Percentiles rank a stretch among this genome's conserved stretches.
These are phyloP conservation scores for Pangasius macronema DNA, from an alignment of 2,797 vertebrate species.

Conservation along the genomic window DNA sequence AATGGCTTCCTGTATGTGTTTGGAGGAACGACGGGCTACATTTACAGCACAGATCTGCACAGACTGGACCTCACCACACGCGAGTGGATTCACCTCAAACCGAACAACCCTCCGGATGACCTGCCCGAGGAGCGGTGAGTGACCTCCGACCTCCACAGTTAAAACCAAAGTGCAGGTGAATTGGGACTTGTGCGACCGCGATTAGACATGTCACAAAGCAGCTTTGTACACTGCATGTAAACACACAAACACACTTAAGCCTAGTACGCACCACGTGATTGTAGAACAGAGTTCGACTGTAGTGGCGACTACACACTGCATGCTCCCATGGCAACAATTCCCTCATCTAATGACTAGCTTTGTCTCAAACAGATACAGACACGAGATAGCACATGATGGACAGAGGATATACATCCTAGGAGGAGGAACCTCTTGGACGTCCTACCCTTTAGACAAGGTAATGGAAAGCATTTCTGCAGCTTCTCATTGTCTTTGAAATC, in stretches of 20 bases:
- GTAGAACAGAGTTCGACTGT: neutral
- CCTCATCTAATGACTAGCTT: neutral
- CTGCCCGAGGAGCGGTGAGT: conserved; percentile 92
- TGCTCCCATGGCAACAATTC: neutral
- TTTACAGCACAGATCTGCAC: conserved; percentile 97
- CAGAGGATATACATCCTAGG: conserved; percentile 96
- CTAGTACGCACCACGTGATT: neutral
- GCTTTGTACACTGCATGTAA: neutral
- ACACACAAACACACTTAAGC: neutral
- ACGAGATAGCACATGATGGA: conserved; percentile 96
- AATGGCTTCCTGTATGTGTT: conserved; percentile 96
- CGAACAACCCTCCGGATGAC: conserved; percentile 93
- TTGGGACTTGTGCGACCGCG: too few relatives aligned
- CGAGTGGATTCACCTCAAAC: conserved; percentile 96
- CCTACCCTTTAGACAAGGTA: conserved; percentile 97
- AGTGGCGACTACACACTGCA: too few relatives aligned
- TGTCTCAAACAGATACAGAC: conserved; percentile 84
- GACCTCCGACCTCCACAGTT: neutral
- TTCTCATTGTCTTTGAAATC: neutral
- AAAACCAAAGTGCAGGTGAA: neutral
- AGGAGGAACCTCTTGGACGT: conserved; percentile 97
- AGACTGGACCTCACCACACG: conserved; percentile 92
- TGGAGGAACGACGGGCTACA: conserved; percentile 95
- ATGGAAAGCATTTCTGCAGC: neutral
- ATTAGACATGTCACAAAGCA: neutral